Evolutionary conservation across 2,797 vertebrate genomes (phyloP).

Genomic region (Falco novaeseelandiae): DNA sequence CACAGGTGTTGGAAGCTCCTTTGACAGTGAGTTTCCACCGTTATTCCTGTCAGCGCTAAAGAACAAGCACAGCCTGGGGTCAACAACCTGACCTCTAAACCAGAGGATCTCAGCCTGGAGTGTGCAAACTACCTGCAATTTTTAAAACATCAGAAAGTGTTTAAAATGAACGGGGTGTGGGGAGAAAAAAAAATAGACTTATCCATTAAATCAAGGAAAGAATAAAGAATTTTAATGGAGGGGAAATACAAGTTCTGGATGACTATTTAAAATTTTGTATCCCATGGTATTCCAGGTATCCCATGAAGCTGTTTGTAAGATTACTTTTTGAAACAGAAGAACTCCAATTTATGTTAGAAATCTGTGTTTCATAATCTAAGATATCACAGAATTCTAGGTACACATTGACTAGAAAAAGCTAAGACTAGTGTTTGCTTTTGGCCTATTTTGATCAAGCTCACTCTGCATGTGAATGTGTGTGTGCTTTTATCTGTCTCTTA

Average conservation of each 20-base stretch:
- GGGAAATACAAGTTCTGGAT: background rate
- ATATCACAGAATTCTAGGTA: background rate
- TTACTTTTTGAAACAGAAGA: background rate
- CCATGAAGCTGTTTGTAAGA: background rate
- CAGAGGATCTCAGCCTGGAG: background rate
- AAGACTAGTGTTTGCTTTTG: background rate
- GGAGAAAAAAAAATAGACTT: background rate
- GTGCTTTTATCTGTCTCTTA: background rate
- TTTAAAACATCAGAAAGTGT: background rate
- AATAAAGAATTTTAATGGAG: background rate
- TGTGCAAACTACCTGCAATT: background rate
- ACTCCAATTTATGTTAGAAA: background rate
- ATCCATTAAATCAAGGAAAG: background rate
- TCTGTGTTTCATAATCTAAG: background rate
- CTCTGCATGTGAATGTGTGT: background rate
- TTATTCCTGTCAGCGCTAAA: background rate
- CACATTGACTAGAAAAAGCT: background rate
- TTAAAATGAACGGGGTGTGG: background rate
- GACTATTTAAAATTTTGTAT: background rate
- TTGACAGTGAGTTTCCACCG: background rate
- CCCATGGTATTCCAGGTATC: background rate
- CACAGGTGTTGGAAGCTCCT: background rate
- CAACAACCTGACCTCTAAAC: background rate
- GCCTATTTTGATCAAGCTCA: background rate
- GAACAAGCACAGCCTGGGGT: background rate